A percentile compares a stretch with the other conserved stretches of the same genome.
Evolutionary conservation across 2,888 invertebrate genomes (phyloP).

Genomic region (Epinotia nisella): DNA sequence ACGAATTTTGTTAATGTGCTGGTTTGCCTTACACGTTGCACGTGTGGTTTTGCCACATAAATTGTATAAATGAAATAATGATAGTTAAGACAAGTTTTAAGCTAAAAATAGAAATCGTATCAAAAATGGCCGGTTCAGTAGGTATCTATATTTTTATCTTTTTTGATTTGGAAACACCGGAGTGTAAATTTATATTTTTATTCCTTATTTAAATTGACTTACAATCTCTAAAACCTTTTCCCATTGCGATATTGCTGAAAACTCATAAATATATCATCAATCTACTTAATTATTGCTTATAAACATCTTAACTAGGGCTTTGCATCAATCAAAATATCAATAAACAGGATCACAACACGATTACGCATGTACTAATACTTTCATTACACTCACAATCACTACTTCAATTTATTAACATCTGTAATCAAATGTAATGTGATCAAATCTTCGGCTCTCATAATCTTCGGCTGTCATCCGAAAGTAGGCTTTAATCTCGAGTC

Average conservation of each 20-base stretch:
- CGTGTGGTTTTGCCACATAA: constrained; percentile 9
- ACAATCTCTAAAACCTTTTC: neutral
- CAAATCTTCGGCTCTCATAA: constrained; percentile 28
- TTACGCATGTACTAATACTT: constrained; percentile 30
- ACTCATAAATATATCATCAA: neutral
- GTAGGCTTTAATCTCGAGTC: neutral
- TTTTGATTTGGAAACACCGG: too few species aligned
- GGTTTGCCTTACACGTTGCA: constrained; percentile 10
- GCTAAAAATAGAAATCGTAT: too few species aligned
- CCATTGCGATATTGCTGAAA: neutral
- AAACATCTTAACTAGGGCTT: constrained; percentile 14
- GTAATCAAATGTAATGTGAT: constrained; percentile 37
- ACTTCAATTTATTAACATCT: constrained; percentile 26
- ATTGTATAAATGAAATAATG: too few species aligned
- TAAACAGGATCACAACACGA: constrained; percentile 15
- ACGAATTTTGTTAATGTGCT: constrained; percentile 28
- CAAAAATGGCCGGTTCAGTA: too few species aligned
- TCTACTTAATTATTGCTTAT: constrained; percentile 5
- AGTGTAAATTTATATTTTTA: too few species aligned
- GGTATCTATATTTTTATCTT: too few species aligned
- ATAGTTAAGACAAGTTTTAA: too few species aligned
- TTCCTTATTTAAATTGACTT: too few species aligned
- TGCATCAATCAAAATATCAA: constrained; percentile 35
- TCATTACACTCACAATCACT: constrained; percentile 36
- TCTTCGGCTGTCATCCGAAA: constrained; percentile 1